A percentile compares a stretch with the other conserved stretches of the same genome.
phyloP scores from a whole-genome alignment of 2,797 vertebrate genomes.

The Danionella dracula region DNA sequence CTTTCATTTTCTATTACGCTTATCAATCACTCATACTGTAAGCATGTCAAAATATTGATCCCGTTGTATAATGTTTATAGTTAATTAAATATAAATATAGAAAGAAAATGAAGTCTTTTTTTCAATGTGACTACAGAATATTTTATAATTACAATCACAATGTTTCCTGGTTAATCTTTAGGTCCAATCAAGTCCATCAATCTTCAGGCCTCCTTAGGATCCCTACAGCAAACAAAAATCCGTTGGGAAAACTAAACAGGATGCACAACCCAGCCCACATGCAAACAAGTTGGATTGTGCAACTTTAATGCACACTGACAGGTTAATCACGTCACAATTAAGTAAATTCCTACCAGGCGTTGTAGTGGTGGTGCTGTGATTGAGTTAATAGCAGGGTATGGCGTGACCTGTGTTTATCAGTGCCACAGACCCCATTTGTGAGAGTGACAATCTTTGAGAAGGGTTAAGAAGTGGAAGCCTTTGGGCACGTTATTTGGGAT shows the following conservation, averaged over 20 bases:
- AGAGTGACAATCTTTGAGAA: slow-evolving; percentile 54
- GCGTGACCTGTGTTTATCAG: slow-evolving; percentile 73
- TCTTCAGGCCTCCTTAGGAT: background rate
- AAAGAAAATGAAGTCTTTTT: too few relatives aligned
- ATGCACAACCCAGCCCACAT: slow-evolving; percentile 2
- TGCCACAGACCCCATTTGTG: slow-evolving; percentile 66
- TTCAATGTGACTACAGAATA: too few relatives aligned
- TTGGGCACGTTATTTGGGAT: slow-evolving; percentile 35
- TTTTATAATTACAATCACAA: too few relatives aligned
- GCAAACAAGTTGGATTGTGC: slow-evolving; percentile 73
- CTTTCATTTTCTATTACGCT: too few relatives aligned
- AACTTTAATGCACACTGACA: slow-evolving; percentile 94
- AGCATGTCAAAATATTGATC: too few relatives aligned
- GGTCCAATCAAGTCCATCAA: background rate
- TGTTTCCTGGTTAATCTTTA: too few relatives aligned
- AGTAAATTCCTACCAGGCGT: slow-evolving; percentile 97
- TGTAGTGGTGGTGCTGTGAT: slow-evolving; percentile 85
- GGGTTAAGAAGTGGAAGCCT: slow-evolving; percentile 5
- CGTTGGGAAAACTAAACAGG: slow-evolving; percentile 18
- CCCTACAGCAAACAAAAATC: slow-evolving; percentile 8
- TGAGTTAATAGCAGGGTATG: slow-evolving; percentile 90
- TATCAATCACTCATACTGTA: too few relatives aligned
- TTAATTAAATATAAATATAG: too few relatives aligned
- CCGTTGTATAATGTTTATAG: too few relatives aligned
- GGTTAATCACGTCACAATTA: slow-evolving; percentile 98